Percentiles rank a stretch among this genome's conserved stretches.
Evolutionary conservation across 2,888 invertebrate species (phyloP).

Genomic region (Teleiodes luculella): DNA sequence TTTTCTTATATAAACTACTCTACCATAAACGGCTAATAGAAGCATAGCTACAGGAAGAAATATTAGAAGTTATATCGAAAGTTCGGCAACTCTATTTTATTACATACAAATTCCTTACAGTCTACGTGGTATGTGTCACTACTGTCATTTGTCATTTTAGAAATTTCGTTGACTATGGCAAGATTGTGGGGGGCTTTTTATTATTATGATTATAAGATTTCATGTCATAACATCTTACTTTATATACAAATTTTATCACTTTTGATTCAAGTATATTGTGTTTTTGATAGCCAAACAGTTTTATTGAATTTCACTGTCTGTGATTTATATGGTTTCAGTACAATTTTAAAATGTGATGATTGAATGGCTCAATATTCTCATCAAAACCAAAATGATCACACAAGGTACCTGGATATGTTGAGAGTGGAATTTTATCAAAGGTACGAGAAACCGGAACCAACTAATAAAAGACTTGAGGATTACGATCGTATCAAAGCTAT

Average conservation of each 20-base stretch:
- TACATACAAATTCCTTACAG: too few relatives aligned
- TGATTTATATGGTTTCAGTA: constrained; percentile 29
- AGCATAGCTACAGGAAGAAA: too few relatives aligned
- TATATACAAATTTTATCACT: too few relatives aligned
- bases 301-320: constrained; percentile 11
- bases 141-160: constrained; percentile 49
- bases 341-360: constrained; percentile 41
- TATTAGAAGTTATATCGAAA: too few relatives aligned
- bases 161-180: constrained; percentile 58
- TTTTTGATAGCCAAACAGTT: background rate
- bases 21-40: too few relatives aligned
- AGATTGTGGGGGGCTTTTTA: constrained; percentile 18
- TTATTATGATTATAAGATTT: too few relatives aligned
- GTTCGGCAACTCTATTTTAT: too few relatives aligned
- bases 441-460: constrained; percentile 31
- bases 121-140: constrained; percentile 49
- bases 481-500: constrained; percentile 87
- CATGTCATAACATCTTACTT: background rate
- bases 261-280: too few relatives aligned
- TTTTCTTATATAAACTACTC: too few relatives aligned
- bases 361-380: constrained; percentile 52
- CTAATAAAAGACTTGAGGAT: constrained; percentile 63
- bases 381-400: constrained; percentile 55
- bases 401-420: constrained; percentile 54
- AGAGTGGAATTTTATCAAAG: constrained; percentile 53